Evolutionary conservation across 2,888 invertebrate genomes (phyloP).

Genomic region (Nephrotoma flavescens): DNA sequence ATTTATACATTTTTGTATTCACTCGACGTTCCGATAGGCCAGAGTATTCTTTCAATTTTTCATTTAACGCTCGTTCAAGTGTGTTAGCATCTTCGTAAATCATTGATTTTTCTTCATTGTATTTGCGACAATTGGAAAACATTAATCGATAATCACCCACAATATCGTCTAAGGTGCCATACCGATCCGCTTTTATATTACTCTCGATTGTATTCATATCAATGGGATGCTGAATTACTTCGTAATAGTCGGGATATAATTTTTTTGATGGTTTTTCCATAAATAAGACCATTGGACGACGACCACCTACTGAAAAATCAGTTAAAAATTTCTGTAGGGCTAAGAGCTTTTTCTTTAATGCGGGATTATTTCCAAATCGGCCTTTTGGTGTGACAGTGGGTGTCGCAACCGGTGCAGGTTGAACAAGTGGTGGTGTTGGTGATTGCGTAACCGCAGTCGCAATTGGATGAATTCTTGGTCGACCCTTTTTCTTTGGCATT

Average conservation of each 20-base stretch:
- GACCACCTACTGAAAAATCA: constrained; percentile 56
- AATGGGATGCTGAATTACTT: constrained; percentile 84
- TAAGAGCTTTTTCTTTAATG: constrained; percentile 63
- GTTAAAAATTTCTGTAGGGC: constrained; percentile 61
- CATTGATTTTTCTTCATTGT: constrained; percentile 90
- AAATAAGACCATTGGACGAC: constrained; percentile 81
- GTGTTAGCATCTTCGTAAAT: constrained; percentile 90
- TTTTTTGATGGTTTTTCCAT: constrained; percentile 95
- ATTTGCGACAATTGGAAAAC: constrained; percentile 94
- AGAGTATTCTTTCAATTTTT: constrained; percentile 63
- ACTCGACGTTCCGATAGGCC: constrained; percentile 35
- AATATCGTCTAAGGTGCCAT: constrained; percentile 71
- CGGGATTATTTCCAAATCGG: constrained; percentile 23
- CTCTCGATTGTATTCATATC: constrained; percentile 88
- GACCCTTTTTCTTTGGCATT: constrained; percentile 24
- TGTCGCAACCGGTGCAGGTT: constrained; percentile 6
- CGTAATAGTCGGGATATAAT: constrained; percentile 89
- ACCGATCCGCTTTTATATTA: constrained; percentile 75
- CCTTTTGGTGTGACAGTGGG: constrained; percentile 19
- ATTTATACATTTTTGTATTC: constrained; percentile 21
- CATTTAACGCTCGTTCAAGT: constrained; percentile 69
- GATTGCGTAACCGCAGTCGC: constrained; percentile 4
- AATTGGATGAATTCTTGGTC: constrained; percentile 20
- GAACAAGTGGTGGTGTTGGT: constrained; percentile 14
- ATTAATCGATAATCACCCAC: constrained; percentile 80